Conservation (phyloP, 2,888 invertebrate species). For the Dasysyrphus albostriatus region DNA sequence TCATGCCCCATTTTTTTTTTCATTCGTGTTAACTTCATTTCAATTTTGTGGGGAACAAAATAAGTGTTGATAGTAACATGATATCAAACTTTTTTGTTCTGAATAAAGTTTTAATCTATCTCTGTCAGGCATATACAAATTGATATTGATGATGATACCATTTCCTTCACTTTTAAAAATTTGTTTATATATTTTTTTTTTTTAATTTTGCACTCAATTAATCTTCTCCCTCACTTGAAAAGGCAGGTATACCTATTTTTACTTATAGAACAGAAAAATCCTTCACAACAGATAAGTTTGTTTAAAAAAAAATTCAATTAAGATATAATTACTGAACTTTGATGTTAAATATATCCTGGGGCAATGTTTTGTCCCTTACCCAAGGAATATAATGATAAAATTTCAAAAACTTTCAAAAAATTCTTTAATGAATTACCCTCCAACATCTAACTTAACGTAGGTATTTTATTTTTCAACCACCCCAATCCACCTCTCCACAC, state of each 20-base stretch:
- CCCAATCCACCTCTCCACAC: not conserved
- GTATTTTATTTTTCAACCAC: slow-evolving; percentile 26
- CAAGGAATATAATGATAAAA: slow-evolving; percentile 50
- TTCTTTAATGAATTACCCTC: slow-evolving; percentile 51
- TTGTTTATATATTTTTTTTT: slow-evolving; percentile 47
- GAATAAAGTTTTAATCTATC: slow-evolving; percentile 1
- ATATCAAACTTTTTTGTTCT: not conserved
- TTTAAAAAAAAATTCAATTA: slow-evolving; percentile 56
- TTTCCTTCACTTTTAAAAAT: slow-evolving; percentile 58
- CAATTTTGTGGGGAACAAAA: too few species aligned
- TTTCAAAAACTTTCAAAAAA: slow-evolving; percentile 39
- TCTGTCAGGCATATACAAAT: slow-evolving; percentile 45
- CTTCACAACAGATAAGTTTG: not conserved
- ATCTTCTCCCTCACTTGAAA: slow-evolving; percentile 26
- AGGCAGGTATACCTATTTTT: not conserved
- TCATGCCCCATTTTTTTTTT: too few species aligned
- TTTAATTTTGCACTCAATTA: slow-evolving; percentile 57
- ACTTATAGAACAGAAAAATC: slow-evolving; percentile 31
- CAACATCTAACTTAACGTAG: not conserved
- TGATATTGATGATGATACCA: slow-evolving; percentile 56
- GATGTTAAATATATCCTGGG: slow-evolving; percentile 61
- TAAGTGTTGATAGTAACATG: too few species aligned
- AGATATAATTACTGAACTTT: slow-evolving; percentile 73
- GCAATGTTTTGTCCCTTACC: slow-evolving; percentile 43
- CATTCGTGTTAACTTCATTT: too few species aligned